Base-by-base conservation (phyloP, 2,888 invertebrate species). In the Catotricha subobsoleta region DNA sequence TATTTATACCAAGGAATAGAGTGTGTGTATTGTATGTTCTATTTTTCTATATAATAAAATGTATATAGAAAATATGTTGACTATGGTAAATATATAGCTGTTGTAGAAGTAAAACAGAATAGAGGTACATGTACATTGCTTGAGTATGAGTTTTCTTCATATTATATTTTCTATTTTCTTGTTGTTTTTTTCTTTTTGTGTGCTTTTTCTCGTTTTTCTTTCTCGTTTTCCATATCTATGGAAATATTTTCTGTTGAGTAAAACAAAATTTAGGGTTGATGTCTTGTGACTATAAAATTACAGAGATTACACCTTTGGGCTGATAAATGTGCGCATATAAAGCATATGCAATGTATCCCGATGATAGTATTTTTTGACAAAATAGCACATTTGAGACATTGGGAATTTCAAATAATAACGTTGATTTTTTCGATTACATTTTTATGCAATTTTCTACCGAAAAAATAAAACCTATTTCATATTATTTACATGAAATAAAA, bases 301-400 rank as follows among this genome's bases (percentile, higher is more conserved):
- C 43, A 39, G 29, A 43, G 46, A 46, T 46, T 46, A 46, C 44
- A 44, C 46, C 46, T 46, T 43, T 44, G 46, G 44, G 46, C 43
- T 46, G 44, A 40, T 40, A 43, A 40, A 39, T 43, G 40, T 40
- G 35, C 34, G 27, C 34, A 40, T 43, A 43, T 39, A 37, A 37
- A 37, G 21, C 13, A 10, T 30, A 13, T 30, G 13, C 30, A 30
- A 13, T 12, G 30, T 30, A 30, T 10, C 13, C 6, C 9, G 12
- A 10, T 10, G 25, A 25, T 10, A 7, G 34, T 18, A 7, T 37
- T 37, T 27, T 37, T 27, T 37, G 33, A 21, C 10, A 12, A 40
- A 31, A 40, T 40, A 21, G 33, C 23, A 40, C 40, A 40, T 31
- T 40, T 40, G 40, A 40, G 40, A 40, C 27, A 27, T 23, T 21